Base-by-base conservation (phyloP, 2,888 invertebrate genomes). In the Euzophera pinguis region DNA sequence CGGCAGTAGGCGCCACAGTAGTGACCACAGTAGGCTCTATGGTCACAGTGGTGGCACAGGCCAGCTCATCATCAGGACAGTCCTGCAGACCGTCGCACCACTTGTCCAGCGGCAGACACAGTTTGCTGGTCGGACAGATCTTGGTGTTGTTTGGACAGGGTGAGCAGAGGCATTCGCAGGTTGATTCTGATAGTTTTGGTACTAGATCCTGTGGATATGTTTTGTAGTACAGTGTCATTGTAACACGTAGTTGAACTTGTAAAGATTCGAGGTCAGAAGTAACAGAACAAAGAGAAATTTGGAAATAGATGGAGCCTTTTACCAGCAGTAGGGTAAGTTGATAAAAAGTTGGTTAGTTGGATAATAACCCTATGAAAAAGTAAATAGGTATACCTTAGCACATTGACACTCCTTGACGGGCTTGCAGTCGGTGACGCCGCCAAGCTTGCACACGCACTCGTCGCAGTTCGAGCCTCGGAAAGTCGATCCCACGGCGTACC, bases 31-130 rank as follows among this genome's bases (percentile, higher is more conserved):
- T 59, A 0, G 76, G 68, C 13, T 76, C 73, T 1, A 64, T 54
- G 0, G 60, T 55, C 0, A 63, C 56, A 0, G 60, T 69, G 14
- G 82, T 76, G 32, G 73, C 69, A 65, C 97, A 97, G 53, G 92
- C 84, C 1, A 82, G 77, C 80, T 97, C 97, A 74, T 97, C 97
- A 69, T 97, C 96, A 0, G 95, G 93, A 66, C 97, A 97, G 77
- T 97, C 94, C 58, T 92, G 91, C 0, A 95, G 83, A 0, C 96
- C 96, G 72, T 97, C 93, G 71, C 97, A 97, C 96, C 97, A 97
- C 9, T 91, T 83, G 0, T 91, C 82, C 37, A 92, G 90, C 0
- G 93, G 89, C 12, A 97, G 91, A 68, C 97, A 97, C 49, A 93
- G 86, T 54, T 94, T 93, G 71, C 93, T 94, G 0, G 95, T 94